Evolutionary conservation across 2,113 vertebrate species (phyloP).

Genomic region (Phoxinus phoxinus): DNA sequence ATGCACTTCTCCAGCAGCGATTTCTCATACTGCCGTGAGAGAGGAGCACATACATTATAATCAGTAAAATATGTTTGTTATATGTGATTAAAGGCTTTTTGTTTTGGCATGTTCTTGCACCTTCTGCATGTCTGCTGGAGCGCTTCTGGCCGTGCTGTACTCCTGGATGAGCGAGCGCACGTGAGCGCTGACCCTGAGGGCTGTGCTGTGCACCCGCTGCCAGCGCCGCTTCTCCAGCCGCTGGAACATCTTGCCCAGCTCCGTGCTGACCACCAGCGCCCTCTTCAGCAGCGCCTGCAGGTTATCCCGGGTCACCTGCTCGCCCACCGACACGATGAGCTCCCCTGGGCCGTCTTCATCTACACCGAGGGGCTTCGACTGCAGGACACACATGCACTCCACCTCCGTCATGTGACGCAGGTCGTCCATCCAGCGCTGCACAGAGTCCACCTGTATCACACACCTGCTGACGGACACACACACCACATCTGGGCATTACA

Average conservation of each 20-base stretch:
- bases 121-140: slow-evolving; percentile 86
- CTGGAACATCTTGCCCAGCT: slow-evolving; percentile 91
- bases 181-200: slow-evolving; percentile 88
- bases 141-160: slow-evolving; percentile 76
- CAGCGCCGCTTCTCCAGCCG: slow-evolving; percentile 91
- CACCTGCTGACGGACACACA: slow-evolving; percentile 4
- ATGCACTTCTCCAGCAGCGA: slow-evolving; percentile 90
- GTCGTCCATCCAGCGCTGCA: slow-evolving; percentile 99
- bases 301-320: slow-evolving; percentile 79
- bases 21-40: slow-evolving; percentile 82
- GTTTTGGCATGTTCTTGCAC: slow-evolving; percentile 64
- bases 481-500: neutral
- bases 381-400: slow-evolving; percentile 96
- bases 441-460: slow-evolving; percentile 87
- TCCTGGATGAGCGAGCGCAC: slow-evolving; percentile 91
- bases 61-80: neutral
- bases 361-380: slow-evolving; percentile 92
- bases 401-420: slow-evolving; percentile 96
- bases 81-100: neutral
- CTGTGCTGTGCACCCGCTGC: slow-evolving; percentile 91
- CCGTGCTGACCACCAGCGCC: slow-evolving; percentile 92
- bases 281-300: slow-evolving; percentile 89
- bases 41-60: neutral
- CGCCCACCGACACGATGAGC: slow-evolving; percentile 77
- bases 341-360: slow-evolving; percentile 88